A percentile compares a stretch with the other conserved stretches of the same genome.
These are phyloP conservation scores for Artibeus jamaicensis DNA, from an alignment of 2,797 vertebrate species.

Conservation along the genomic window DNA sequence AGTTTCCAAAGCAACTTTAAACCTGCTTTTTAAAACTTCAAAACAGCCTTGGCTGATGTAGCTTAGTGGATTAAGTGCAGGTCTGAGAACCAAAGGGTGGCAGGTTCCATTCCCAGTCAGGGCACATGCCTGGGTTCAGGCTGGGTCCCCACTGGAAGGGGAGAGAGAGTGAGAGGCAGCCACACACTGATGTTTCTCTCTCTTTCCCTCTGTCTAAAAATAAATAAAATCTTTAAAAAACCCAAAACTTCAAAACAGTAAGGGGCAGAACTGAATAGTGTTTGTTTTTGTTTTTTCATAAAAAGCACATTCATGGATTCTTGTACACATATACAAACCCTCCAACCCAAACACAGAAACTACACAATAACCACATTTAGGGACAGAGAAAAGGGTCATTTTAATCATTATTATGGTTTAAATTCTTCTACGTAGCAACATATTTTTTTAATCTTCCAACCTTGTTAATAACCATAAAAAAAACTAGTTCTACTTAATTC, in stretches of 20 bases:
- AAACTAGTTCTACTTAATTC: background rate
- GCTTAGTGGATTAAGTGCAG: too few species aligned
- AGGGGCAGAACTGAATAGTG: background rate
- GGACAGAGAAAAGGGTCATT: background rate
- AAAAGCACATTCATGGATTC: background rate
- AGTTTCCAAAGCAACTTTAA: background rate
- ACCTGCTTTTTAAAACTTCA: background rate
- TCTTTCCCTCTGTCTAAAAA: too few species aligned
- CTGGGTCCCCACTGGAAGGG: too few species aligned
- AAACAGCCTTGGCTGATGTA: background rate
- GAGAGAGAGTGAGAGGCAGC: too few species aligned
- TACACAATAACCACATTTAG: background rate
- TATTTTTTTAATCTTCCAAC: background rate
- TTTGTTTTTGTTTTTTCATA: background rate
- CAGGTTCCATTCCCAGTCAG: too few species aligned
- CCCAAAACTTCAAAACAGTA: background rate
- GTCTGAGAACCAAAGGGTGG: too few species aligned
- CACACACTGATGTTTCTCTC: too few species aligned
- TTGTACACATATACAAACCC: background rate
- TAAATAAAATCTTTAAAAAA: too few species aligned
- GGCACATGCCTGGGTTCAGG: too few species aligned
- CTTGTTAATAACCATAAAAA: background rate
- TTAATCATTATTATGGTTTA: constrained; percentile 10
- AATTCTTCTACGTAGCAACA: background rate
- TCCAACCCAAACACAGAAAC: background rate